Evolutionary conservation across 2,888 invertebrate genomes (phyloP).

Genomic region (Dolichomitus sp.): DNA sequence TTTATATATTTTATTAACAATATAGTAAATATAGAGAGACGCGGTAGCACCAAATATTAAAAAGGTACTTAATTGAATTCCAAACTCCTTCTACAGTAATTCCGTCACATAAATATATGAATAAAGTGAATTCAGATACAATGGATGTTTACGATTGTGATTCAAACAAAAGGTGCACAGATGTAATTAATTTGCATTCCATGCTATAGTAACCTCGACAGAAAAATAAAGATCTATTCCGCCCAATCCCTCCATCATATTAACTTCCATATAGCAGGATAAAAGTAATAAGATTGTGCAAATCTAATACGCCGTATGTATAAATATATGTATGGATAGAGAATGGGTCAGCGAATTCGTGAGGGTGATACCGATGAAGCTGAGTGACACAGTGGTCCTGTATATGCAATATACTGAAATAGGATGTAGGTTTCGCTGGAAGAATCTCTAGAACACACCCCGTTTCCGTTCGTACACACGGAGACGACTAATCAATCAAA

Average conservation of each 20-base stretch:
- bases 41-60: no score
- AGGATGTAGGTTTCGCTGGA: conserved; percentile 19
- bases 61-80: no score
- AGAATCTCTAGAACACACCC: conserved; percentile 48
- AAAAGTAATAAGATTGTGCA: conserved; percentile 50
- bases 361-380: conserved; percentile 52
- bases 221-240: conserved; percentile 7
- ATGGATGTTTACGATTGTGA: not conserved
- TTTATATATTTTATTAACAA: no score
- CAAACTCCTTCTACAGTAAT: no score
- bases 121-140: not conserved
- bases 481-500: conserved; percentile 81
- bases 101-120: no score
- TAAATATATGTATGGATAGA: conserved; percentile 56
- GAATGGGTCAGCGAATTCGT: conserved; percentile 64
- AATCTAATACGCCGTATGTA: conserved; percentile 42
- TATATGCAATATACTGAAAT: not conserved
- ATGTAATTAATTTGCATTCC: not conserved
- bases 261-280: conserved; percentile 11
- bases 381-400: conserved; percentile 57
- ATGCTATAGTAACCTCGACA: not conserved
- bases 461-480: conserved; percentile 61
- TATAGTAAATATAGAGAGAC: no score
- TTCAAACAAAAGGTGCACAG: not conserved
- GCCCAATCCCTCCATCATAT: not conserved